phyloP scores from a whole-genome alignment of 1,140 invertebrate species.

The Pristionchus pacificus region DNA sequence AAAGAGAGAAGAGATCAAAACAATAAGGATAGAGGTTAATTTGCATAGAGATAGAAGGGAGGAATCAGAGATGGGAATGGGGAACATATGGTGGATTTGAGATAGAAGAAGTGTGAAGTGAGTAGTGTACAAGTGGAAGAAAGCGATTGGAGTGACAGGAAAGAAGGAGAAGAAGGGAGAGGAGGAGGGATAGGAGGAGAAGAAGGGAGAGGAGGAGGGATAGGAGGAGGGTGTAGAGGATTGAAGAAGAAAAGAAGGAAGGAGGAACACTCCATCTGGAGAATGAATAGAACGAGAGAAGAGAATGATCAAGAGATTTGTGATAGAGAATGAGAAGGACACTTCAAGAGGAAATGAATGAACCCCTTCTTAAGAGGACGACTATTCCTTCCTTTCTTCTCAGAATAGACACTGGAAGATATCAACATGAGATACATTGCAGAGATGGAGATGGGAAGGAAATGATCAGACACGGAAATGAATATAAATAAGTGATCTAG shows the following conservation, averaged over 20 bases:
- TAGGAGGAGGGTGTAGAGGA: slow-evolving; percentile 1
- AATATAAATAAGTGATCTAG: no score
- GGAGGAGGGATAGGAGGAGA: slow-evolving; percentile 1
- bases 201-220: slow-evolving; percentile 2
- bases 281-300: background rate
- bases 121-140: slow-evolving; percentile 1
- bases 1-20: no score
- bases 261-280: background rate
- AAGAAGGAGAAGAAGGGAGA: slow-evolving; percentile 3
- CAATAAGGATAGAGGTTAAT: slow-evolving; percentile 7
- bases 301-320: background rate
- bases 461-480: no score
- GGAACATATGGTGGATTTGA: background rate
- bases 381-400: background rate
- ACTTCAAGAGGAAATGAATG: background rate
- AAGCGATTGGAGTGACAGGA: slow-evolving; percentile 1
- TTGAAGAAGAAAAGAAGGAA: background rate
- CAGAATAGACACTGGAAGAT: slow-evolving; percentile 5
- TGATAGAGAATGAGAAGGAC: background rate
- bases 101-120: no score
- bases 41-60: background rate
- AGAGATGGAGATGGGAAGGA: no score
- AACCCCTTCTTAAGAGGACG: background rate
- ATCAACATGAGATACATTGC: no score
- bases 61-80: background rate